Evolutionary conservation across 2,888 invertebrate genomes (phyloP), one percentile per base, ranked within the genome.

Genomic region (Xanthia togata): DNA sequence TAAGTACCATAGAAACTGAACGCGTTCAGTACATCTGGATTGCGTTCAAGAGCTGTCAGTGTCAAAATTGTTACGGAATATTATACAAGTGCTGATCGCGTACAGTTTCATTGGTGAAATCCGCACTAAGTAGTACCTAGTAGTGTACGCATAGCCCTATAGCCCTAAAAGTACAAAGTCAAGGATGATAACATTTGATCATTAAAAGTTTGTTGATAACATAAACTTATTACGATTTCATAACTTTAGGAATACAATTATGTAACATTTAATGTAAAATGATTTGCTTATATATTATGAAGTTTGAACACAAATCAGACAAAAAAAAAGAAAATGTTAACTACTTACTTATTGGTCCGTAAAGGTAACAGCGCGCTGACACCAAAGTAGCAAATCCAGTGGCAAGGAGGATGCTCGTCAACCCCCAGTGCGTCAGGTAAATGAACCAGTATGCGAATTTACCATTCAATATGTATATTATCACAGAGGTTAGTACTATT

Each of bases 401-500:
- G 1, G 94, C 88, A 3, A 95, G 75, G 9, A 93, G 81, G 81
- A 94, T 94, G 53, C 93, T 83, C 2, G 90, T 89, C 65, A 97
- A 92, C 11, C 97, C 97, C 97, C 97, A 97, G 89, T 97, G 97
- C 23, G 97, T 97, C 60, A 97, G 92, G 88, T 97, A 97, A 87
- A 97, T 97, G 81, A 95, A 95, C 97, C 97, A 97, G 81, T 87
- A 95, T 3, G 87, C 87, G 31, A 91, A 81, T 75, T 89, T 87
- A 11, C 92, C 91, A 70, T 88, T 88, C 64, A 90, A 31, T 26
- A 92, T 91, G 85, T 96, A 96, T 73, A 91, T 90, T 75, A 91
- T 91, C 26, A 92, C 82, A 53, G 96, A 96, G 63, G 93, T 85
- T 57, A 96, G 78, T 78, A 94, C 90, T 81, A 95, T 94, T 4